phyloP scores from a whole-genome alignment of 1,140 invertebrate genomes.

The Diuraphis noxia region DNA sequence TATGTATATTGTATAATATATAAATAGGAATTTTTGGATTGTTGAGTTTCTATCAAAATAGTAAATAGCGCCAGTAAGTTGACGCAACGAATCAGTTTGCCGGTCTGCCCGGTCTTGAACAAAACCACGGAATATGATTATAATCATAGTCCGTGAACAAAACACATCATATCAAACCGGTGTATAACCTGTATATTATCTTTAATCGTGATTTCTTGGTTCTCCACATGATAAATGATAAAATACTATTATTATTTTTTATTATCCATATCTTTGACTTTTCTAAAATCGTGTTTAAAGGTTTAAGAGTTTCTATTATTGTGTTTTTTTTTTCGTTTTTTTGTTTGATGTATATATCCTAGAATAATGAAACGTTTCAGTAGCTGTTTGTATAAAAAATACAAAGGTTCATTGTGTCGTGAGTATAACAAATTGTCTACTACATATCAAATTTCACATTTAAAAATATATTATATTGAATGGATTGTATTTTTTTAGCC shows the following conservation, averaged over 20 bases:
- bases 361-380: constrained; percentile 29
- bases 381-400: constrained; percentile 9
- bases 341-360: not conserved
- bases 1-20: too few relatives aligned
- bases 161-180: too few relatives aligned
- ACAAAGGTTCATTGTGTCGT: not conserved
- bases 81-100: too few relatives aligned
- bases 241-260: not conserved
- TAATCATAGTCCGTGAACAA: too few relatives aligned
- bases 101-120: too few relatives aligned
- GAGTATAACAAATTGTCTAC: not conserved
- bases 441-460: not conserved
- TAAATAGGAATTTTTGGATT: too few relatives aligned
- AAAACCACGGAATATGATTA: too few relatives aligned
- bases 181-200: too few relatives aligned
- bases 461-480: not conserved
- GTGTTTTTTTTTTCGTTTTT: not conserved
- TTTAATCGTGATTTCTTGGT: too few relatives aligned
- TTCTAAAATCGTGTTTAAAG: not conserved
- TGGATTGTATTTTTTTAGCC: not conserved
- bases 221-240: not conserved
- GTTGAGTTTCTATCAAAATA: too few relatives aligned
- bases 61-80: too few relatives aligned
- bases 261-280: not conserved
- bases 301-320: not conserved